These are phyloP conservation scores for Hemithea aestivaria DNA, from an alignment of 2,888 invertebrate genomes.

Conservation along the genomic window DNA sequence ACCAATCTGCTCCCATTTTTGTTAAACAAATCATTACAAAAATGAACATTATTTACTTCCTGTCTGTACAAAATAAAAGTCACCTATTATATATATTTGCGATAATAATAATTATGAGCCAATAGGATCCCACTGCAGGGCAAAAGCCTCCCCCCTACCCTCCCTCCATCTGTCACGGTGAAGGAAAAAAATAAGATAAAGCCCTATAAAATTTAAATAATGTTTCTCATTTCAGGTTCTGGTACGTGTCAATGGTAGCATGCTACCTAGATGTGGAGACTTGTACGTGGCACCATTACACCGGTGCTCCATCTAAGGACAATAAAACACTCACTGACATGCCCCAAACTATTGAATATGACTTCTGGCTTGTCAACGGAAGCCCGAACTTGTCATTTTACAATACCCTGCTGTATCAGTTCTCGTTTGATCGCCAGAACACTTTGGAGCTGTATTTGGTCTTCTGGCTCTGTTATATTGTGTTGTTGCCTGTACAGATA, in stretches of 20 bases:
- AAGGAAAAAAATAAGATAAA: no score
- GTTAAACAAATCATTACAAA: no score
- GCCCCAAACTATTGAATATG: constrained; percentile 82
- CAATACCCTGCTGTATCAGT: constrained; percentile 95
- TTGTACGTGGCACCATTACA: constrained; percentile 91
- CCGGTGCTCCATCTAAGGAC: constrained; percentile 51
- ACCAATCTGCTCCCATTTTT: no score
- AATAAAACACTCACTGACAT: constrained; percentile 52
- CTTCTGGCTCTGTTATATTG: constrained; percentile 91
- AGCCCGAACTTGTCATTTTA: constrained; percentile 93
- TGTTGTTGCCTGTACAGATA: constrained; percentile 92
- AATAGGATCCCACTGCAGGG: no score
- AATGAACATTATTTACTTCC: no score
- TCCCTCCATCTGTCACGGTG: no score
- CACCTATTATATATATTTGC: no score
- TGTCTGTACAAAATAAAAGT: no score
- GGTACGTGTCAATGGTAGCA: constrained; percentile 97
- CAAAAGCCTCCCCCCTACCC: no score
- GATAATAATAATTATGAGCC: no score
- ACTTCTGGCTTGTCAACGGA: constrained; percentile 98
- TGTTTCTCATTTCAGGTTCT: constrained; percentile 92
- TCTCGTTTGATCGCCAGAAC: constrained; percentile 97
- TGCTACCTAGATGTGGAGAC: constrained; percentile 90
- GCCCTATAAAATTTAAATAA: no score
- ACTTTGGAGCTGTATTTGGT: constrained; percentile 93